Evolutionary conservation across 2,113 vertebrate genomes (phyloP), one percentile per base, ranked within the genome.

Genomic region (Rhea americana): DNA sequence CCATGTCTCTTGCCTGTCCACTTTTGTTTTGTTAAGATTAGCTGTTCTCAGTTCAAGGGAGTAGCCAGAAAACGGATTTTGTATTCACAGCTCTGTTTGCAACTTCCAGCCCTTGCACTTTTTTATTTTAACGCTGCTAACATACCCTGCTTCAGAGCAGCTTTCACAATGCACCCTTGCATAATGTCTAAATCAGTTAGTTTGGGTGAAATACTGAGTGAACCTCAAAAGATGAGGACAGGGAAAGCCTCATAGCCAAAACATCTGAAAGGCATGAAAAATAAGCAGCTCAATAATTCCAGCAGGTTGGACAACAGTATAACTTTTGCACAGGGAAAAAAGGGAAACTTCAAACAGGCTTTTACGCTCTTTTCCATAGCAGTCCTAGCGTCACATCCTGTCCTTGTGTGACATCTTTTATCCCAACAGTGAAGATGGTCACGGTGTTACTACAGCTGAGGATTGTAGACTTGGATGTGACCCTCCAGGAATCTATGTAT

Each of bases 21-120:
- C 94, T 96, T 96, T 97, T 97, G 95, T 97, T 97, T 96, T 96
- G 94, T 90, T 95, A 94, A 96, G 97, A 96, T 97, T 96, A 97
- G 91, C 80, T 95, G 91, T 95, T 96, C 94, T 95, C 53, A 70
- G 83, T 90, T 93, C 85, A 70, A 91, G 95, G 96, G 94, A 95
- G 96, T 95, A 96, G 85, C 91, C 95, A 93, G 92, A 94, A 96
- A 96, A 96, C 68, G 84, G 91, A 89, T 95, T 95, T 94, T 96
- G 94, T 96, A 93, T 91, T 96, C 94, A 95, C 90, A 94, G 81
- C 73, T 92, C 84, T 95, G 88, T 91, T 94, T 96, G 89, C 72
- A 85, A 25, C 91, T 85, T 95, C 85, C 87, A 95, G 32, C 21
- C 73, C 77, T 89, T 92, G 89, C 79, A 45, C 86, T 87, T 94